Base-by-base conservation (phyloP, 2,797 vertebrate genomes). In the Poecilia picta region DNA sequence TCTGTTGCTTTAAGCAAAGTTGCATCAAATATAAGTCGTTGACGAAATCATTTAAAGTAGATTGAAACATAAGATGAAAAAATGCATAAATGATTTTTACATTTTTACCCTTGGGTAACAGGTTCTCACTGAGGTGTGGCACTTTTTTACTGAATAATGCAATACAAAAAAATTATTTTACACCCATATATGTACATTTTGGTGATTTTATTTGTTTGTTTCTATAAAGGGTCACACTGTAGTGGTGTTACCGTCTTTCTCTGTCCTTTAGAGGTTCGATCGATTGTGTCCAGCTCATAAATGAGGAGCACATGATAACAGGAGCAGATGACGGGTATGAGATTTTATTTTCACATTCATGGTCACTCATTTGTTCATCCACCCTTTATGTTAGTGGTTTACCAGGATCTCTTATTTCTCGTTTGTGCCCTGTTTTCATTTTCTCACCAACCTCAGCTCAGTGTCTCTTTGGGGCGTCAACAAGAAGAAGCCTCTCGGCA, bases 241-340 rank as follows among this genome's bases (percentile, higher is more conserved):
- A 68, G 8, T 62, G 1, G 41, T 64, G 5, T 80, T 66, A 6
- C 39, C 62, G 16, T 62, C 12, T 11, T 55, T 75, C 53, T 85
- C 47, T 72, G 47, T 74, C 81, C 5, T 31, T 1, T 72, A 99
- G 98, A 82, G 96, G 98, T 59, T 99, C 98, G 12, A 98, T 99
- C 0, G 98, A 99, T 89, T 99, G 97, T 57, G 91, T 99, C 79
- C 98, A 99, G 90, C 97, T 99, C 25, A 98, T 99, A 91, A 99
- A 98, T 0, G 98, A 99, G 92, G 98, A 99, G 76, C 96, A 98
- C 91, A 98, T 99, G 97, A 94, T 98, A 76, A 97, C 98, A 0
- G 98, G 98, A 0, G 97, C 97, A 0, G 98, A 99, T 1, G 98
- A 99, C 0, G 98, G 98, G 98, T 99, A 85, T 95, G 96, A 51